A percentile compares a stretch with the other conserved stretches of the same genome.
These are phyloP conservation scores for Diachasmimorpha longicaudata DNA, from an alignment of 1,140 invertebrate species.

Conservation along the genomic window DNA sequence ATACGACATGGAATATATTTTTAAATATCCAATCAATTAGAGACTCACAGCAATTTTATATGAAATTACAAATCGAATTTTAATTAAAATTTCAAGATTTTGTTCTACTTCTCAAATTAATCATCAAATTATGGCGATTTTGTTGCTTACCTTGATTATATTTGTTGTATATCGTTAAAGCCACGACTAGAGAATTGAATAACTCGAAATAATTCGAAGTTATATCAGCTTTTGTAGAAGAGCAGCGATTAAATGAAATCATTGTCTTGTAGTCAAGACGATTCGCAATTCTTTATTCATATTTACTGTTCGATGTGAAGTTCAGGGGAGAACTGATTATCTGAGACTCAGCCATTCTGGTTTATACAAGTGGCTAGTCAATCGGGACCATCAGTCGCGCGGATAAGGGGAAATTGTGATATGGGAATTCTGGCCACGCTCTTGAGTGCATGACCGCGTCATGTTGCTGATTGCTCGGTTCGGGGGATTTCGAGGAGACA, in stretches of 20 bases:
- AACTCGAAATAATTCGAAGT: not conserved
- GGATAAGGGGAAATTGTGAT: not conserved
- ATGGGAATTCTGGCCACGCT: not conserved
- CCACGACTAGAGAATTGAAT: not conserved
- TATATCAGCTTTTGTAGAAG: not conserved
- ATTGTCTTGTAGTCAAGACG: not conserved
- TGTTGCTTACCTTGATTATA: not conserved
- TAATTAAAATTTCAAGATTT: too few relatives aligned
- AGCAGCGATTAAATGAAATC: not conserved
- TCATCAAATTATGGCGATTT: too few relatives aligned
- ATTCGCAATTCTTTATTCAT: conserved; percentile 18
- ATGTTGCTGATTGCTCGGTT: not conserved
- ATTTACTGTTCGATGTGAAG: not conserved
- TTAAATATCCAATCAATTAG: too few relatives aligned
- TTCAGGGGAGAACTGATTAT: conserved; percentile 2
- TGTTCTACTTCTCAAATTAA: too few relatives aligned
- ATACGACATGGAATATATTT: too few relatives aligned
- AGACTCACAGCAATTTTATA: too few relatives aligned
- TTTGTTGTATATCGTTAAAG: not conserved
- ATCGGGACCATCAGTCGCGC: not conserved
- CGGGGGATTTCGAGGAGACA: not conserved
- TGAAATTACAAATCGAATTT: too few relatives aligned
- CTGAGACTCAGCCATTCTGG: not conserved
- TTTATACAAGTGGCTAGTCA: not conserved
- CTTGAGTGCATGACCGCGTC: not conserved